Conservation (phyloP, 2,888 invertebrate genomes). For the Coleophora deauratella region DNA sequence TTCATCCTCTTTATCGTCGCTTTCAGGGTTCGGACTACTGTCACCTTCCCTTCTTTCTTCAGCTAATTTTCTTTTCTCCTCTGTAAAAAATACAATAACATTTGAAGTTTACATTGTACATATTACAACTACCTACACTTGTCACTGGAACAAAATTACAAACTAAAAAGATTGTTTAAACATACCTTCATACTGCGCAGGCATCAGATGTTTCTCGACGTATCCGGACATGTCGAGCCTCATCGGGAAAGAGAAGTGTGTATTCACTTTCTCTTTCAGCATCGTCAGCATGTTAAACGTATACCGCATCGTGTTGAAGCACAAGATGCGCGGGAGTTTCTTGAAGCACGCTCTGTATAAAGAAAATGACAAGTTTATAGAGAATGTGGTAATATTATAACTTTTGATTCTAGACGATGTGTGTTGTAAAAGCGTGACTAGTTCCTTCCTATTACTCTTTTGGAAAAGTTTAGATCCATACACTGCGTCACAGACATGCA, state of each 20-base stretch:
- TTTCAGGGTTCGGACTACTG: constrained; percentile 49
- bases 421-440: no score
- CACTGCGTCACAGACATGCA: no score
- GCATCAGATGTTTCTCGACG: constrained; percentile 94
- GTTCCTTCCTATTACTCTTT: no score
- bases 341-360: constrained; percentile 89
- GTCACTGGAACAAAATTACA: no score
- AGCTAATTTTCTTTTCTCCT: constrained; percentile 75
- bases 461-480: no score
- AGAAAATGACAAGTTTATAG: background rate
- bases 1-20: constrained; percentile 70
- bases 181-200: constrained; percentile 86
- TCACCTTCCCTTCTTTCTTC: constrained; percentile 55
- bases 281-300: constrained; percentile 98
- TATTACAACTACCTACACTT: no score
- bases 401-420: no score
- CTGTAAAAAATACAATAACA: constrained; percentile 44
- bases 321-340: constrained; percentile 92
- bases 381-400: no score
- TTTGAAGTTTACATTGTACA: no score
- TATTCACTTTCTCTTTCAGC: constrained; percentile 97
- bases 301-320: constrained; percentile 98
- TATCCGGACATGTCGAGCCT: constrained; percentile 95
- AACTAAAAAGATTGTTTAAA: no score
- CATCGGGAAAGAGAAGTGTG: constrained; percentile 96